A percentile compares a stretch with the other conserved stretches of the same genome.
Conservation (phyloP, 2,113 vertebrate species). For the Crotalus horridus region DNA sequence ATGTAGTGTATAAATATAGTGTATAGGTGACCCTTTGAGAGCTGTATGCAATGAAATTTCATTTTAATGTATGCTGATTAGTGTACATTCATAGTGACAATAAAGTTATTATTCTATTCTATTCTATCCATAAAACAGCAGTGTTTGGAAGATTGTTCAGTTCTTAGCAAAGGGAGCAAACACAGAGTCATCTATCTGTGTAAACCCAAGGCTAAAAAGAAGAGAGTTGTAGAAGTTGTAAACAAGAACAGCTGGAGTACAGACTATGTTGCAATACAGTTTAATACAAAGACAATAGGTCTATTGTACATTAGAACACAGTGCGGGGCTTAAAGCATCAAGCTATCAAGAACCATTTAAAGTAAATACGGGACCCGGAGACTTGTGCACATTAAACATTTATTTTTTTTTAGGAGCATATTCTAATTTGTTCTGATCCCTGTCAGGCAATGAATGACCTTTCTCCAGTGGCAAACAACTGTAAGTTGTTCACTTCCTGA, state of each 20-base stretch:
- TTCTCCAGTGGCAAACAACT: not conserved
- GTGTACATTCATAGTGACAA: no score
- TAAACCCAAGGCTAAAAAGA: conserved; percentile 22
- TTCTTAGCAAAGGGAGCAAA: conserved; percentile 11
- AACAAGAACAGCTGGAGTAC: conserved; percentile 60
- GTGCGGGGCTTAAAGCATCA: conserved; percentile 52
- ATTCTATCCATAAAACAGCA: not conserved
- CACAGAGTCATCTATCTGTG: conserved; percentile 5
- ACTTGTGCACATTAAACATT: conserved; percentile 38
- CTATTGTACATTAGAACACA: conserved; percentile 62
- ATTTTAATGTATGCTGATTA: no score
- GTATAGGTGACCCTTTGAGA: no score
- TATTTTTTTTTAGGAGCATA: conserved; percentile 23
- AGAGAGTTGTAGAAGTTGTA: conserved; percentile 42
- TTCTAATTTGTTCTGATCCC: not conserved
- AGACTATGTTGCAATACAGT: conserved; percentile 46
- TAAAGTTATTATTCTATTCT: no score
- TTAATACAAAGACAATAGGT: conserved; percentile 59
- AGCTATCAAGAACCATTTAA: conserved; percentile 47
- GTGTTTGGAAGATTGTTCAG: not conserved
- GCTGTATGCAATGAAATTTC: no score
- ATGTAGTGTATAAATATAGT: no score
- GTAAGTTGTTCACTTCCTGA: not conserved
- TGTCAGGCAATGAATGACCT: conserved; percentile 14
- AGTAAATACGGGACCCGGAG: conserved; percentile 41